These are phyloP conservation scores for Gallinago undulata DNA, from an alignment of 2,113 vertebrate species.

Conservation along the genomic window DNA sequence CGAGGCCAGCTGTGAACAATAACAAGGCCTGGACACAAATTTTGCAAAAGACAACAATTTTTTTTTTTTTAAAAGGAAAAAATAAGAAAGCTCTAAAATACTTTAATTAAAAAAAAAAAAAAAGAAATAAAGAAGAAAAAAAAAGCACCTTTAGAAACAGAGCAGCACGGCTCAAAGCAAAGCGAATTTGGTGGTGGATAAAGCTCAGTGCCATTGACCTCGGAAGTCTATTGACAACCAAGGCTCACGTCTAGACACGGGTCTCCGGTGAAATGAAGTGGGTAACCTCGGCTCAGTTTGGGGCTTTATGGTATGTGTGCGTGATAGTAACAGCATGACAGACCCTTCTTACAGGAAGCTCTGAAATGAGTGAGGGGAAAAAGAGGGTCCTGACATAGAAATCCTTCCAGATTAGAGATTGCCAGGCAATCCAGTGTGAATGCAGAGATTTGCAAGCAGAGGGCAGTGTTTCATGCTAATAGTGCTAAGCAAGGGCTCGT, in stretches of 20 bases:
- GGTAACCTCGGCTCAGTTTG: slow-evolving; percentile 31
- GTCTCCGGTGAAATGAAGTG: slow-evolving; percentile 27
- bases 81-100: neutral
- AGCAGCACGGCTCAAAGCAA: neutral
- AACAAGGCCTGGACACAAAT: slow-evolving; percentile 28
- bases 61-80: neutral
- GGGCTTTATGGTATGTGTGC: neutral
- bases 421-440: neutral
- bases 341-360: neutral
- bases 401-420: neutral
- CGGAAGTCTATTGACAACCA: neutral
- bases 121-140: rapidly evolving
- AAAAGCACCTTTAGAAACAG: neutral
- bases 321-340: neutral
- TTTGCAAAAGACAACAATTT: slow-evolving; percentile 19
- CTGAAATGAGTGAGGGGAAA: neutral
- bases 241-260: neutral
- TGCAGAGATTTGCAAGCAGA: neutral
- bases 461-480: slow-evolving; percentile 22
- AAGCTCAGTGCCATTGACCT: neutral
- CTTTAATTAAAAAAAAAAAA: neutral
- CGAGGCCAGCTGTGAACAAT: neutral
- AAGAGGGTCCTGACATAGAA: neutral
- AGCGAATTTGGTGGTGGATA: neutral
- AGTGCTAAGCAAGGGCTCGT: neutral